phyloP scores from a whole-genome alignment of 2,888 invertebrate species.

The Crepidodera aurea region DNA sequence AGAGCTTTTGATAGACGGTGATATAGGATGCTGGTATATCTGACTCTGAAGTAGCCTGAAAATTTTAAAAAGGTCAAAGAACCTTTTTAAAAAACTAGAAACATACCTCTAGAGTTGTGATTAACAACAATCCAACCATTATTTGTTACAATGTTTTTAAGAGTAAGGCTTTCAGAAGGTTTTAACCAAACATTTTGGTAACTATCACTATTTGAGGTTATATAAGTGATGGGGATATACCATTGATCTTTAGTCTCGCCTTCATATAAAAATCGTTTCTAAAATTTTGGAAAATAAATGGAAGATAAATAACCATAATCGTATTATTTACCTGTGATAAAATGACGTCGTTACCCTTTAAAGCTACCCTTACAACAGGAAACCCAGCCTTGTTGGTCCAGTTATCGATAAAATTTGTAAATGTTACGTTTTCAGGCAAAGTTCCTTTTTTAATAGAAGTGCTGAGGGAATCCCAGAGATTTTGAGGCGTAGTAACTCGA shows the following conservation, averaged over 20 bases:
- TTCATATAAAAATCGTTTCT: conserved; percentile 42
- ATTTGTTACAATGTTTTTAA: conserved; percentile 27
- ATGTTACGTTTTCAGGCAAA: conserved; percentile 30
- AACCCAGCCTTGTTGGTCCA: conserved; percentile 71
- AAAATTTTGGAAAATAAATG: too few species aligned
- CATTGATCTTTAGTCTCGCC: conserved; percentile 52
- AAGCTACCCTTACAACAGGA: conserved; percentile 65
- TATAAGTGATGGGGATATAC: conserved; percentile 65
- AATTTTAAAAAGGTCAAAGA: too few species aligned
- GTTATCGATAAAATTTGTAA: conserved; percentile 63
- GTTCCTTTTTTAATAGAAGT: conserved; percentile 32
- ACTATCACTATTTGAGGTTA: conserved; percentile 55
- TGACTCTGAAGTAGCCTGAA: conserved; percentile 72
- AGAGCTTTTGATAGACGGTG: conserved; percentile 62
- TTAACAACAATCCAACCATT: conserved; percentile 47
- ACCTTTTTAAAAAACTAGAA: too few species aligned
- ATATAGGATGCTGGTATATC: conserved; percentile 70
- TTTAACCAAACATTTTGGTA: conserved; percentile 54
- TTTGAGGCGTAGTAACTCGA: conserved; percentile 60
- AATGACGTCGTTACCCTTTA: conserved; percentile 33
- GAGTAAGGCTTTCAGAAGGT: conserved; percentile 29
- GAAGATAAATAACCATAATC: too few species aligned
- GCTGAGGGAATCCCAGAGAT: conserved; percentile 64
- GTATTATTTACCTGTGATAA: conserved; percentile 52
- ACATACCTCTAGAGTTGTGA: conserved; percentile 44